phyloP scores from a whole-genome alignment of 2,888 invertebrate genomes.

The Plagodis pulveraria region DNA sequence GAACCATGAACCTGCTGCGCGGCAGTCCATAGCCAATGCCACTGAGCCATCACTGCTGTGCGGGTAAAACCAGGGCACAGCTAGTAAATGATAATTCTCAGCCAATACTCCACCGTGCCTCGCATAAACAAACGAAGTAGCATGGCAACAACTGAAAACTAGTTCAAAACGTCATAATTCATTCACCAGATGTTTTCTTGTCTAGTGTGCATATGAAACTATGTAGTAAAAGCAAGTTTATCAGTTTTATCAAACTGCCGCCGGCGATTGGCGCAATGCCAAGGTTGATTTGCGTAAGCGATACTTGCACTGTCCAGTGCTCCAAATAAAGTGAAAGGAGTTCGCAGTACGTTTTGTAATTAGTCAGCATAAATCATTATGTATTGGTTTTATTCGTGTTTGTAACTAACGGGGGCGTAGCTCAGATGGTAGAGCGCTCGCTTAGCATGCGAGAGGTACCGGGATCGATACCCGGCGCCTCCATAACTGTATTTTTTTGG shows the following conservation, averaged over 20 bases:
- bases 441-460: slow-evolving; percentile 85
- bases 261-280: slow-evolving; percentile 29
- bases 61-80: no score
- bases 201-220: neutral
- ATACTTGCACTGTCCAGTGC: slow-evolving; percentile 17
- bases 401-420: slow-evolving; percentile 43
- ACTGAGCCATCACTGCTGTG: no score
- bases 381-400: slow-evolving; percentile 17
- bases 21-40: no score
- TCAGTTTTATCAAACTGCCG: neutral
- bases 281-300: slow-evolving; percentile 21
- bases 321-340: slow-evolving; percentile 40
- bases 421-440: slow-evolving; percentile 86
- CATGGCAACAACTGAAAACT: no score
- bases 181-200: neutral
- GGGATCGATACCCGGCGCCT: slow-evolving; percentile 85
- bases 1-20: no score
- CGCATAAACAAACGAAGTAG: no score
- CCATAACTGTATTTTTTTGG: slow-evolving; percentile 45
- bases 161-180: neutral
- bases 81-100: no score
- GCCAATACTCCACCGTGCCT: no score
- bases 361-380: slow-evolving; percentile 17
- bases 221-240: neutral
- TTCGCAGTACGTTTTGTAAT: slow-evolving; percentile 29